phyloP scores from a whole-genome alignment of 2,888 invertebrate genomes.

The Yponomeuta evonymella region DNA sequence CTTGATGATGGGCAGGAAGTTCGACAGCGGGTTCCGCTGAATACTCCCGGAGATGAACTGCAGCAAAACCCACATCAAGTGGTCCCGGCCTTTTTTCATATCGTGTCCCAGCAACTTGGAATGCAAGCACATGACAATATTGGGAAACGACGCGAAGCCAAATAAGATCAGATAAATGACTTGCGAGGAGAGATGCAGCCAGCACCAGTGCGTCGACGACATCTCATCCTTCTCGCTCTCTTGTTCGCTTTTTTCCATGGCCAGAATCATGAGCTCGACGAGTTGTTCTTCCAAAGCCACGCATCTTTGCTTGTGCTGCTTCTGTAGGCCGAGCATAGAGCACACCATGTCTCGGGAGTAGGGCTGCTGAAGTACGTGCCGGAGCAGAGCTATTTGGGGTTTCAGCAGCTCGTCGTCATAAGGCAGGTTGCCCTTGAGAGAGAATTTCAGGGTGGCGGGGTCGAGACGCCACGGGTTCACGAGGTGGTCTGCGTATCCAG shows the following conservation, averaged over 20 bases:
- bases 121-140: slow-evolving; percentile 92
- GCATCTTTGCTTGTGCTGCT: slow-evolving; percentile 92
- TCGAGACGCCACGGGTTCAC: slow-evolving; percentile 96
- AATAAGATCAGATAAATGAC: slow-evolving; percentile 96
- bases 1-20: slow-evolving; percentile 92
- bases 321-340: slow-evolving; percentile 94
- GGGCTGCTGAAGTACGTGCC: slow-evolving; percentile 95
- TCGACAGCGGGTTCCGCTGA: slow-evolving; percentile 91
- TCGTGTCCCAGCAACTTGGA: slow-evolving; percentile 88
- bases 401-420: slow-evolving; percentile 91
- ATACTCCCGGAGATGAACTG: slow-evolving; percentile 98
- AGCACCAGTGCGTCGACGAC: slow-evolving; percentile 86
- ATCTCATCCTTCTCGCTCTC: slow-evolving; percentile 77
- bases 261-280: slow-evolving; percentile 91
- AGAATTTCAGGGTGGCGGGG: slow-evolving; percentile 82
- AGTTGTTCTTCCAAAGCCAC: slow-evolving; percentile 94
- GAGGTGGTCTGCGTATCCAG: slow-evolving; percentile 91
- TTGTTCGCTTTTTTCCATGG: slow-evolving; percentile 93
- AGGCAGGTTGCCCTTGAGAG: slow-evolving; percentile 83
- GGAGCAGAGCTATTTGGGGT: slow-evolving; percentile 90
- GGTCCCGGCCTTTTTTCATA: slow-evolving; percentile 93
- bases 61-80: slow-evolving; percentile 98
- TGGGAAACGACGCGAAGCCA: slow-evolving; percentile 95
- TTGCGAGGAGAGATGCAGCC: slow-evolving; percentile 95
- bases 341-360: slow-evolving; percentile 98